Base-by-base conservation (phyloP, 1,140 invertebrate species). In the Drosophila pseudoananassae region DNA sequence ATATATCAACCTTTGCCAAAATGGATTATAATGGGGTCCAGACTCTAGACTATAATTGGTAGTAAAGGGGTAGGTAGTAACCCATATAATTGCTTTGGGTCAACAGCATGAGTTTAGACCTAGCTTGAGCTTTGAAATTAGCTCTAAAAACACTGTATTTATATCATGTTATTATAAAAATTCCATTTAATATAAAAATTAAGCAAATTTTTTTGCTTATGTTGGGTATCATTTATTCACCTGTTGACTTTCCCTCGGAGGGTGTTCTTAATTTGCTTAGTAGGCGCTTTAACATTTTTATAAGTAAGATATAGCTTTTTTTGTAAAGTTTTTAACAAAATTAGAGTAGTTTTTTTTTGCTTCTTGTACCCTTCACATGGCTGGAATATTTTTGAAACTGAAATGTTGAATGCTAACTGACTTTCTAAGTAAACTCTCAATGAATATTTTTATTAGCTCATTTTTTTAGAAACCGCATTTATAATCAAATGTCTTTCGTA, bases 401-500 rank as follows among this genome's bases (percentile, higher is more conserved):
- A 15, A 66, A 14, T 51, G 9, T 25, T 33, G 33, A 31, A 6
- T 8, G 25, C 2, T 3, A 43, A 27, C 25, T n/a, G 9, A 33
- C 20, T 36, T 50, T 52, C 17, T 66, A 66, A 58, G 51, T 79
- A 52, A 27, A 73, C 46, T 83, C 56, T 8, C 8, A 47, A n/a
- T 27, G 0, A 53, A 23, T 38, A 15, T 33, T 27, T 9, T 45
- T 15, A 50, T 36, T 10, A 14, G 52, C 27, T 76, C 81, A 72
- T 76, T 76, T 15, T 72, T 66, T 76, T 29, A 27, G 4, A 71
- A 84, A 83, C 80, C 80, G 46, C 25, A 78, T 68, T 54, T 59
- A 25, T 27, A 47, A 49, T 61, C 9, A 31, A 53, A 17, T 20
- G 40, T 61, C 50, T 53, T 53, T 59, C 61, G 27, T 31, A 56